A percentile compares a stretch with the other conserved stretches of the same genome.
Conservation (phyloP, 2,888 invertebrate species). For the Hoplodrina ambigua region DNA sequence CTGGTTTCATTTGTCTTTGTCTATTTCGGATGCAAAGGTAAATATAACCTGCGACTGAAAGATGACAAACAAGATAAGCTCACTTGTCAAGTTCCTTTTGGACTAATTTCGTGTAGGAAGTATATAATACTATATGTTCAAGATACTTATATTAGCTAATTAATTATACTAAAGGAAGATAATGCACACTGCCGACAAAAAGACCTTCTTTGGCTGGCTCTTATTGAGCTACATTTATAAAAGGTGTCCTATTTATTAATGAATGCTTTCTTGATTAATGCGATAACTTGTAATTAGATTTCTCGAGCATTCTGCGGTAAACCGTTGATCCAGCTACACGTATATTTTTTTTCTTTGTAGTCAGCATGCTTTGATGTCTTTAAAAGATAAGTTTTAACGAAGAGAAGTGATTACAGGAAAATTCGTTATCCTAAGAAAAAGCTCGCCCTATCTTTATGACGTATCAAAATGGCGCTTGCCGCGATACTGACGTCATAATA, state of each 20-base stretch:
- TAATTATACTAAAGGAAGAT: conserved; percentile 46
- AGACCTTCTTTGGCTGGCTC: conserved; percentile 20
- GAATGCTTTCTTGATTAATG: conserved; percentile 52
- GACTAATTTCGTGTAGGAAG: conserved; percentile 40
- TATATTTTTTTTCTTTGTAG: conserved; percentile 19
- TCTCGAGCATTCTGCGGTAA: conserved; percentile 17
- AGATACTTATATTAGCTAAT: conserved; percentile 41
- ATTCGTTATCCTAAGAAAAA: conserved; percentile 38
- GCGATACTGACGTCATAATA: conserved; percentile 67
- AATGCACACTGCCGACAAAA: conserved; percentile 47
- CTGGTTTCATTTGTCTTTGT: conserved; percentile 43
- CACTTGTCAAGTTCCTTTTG: conserved; percentile 41
- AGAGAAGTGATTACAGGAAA: conserved; percentile 40
- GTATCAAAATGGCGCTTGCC: conserved; percentile 63
- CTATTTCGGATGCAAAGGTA: conserved; percentile 36
- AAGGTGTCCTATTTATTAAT: conserved; percentile 47
- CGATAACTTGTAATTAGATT: conserved; percentile 38
- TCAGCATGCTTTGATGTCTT: conserved; percentile 1
- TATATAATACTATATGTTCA: conserved; percentile 16
- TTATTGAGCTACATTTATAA: conserved; percentile 54
- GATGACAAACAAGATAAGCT: conserved; percentile 46
- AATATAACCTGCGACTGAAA: conserved; percentile 28
- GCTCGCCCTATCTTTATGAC: conserved; percentile 71
- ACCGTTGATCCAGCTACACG: neutral
- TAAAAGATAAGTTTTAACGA: neutral